Evolutionary conservation across 2,888 invertebrate genomes (phyloP).

Genomic region (Sphaerophoria taeniata): DNA sequence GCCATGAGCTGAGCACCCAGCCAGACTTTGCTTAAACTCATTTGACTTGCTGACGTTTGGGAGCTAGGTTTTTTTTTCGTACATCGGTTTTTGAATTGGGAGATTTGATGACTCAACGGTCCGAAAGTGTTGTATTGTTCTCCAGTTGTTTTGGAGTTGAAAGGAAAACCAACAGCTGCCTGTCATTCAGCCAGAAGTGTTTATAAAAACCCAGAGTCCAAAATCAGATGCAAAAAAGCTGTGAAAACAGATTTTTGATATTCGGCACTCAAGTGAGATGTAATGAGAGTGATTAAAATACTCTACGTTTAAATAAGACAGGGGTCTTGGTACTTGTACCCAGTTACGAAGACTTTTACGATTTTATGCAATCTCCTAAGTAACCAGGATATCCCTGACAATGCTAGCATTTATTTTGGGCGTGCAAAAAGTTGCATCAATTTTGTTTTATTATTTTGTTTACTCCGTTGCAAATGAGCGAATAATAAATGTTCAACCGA

Average conservation of each 20-base stretch:
- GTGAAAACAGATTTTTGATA: constrained; percentile 73
- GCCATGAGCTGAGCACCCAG: constrained; percentile 15
- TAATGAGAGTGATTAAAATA: constrained; percentile 35
- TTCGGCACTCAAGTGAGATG: constrained; percentile 3
- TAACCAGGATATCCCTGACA: too few species aligned
- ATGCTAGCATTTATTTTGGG: too few species aligned
- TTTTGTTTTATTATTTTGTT: too few species aligned
- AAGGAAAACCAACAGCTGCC: constrained; percentile 68
- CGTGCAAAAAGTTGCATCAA: not conserved
- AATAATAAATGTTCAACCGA: constrained; percentile 66
- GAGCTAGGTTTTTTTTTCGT: constrained; percentile 32
- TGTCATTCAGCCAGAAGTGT: not conserved
- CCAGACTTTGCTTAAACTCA: constrained; percentile 59
- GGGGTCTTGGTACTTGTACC: too few species aligned
- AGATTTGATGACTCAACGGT: constrained; percentile 52
- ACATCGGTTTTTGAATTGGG: constrained; percentile 35
- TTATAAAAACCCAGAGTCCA: constrained; percentile 40
- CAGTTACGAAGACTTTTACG: too few species aligned
- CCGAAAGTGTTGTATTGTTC: constrained; percentile 15
- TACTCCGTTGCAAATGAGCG: constrained; percentile 69
- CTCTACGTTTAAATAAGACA: constrained; percentile 34
- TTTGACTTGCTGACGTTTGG: constrained; percentile 64
- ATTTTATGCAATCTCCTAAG: too few species aligned
- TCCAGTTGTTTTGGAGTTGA: constrained; percentile 15
- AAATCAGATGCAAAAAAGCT: constrained; percentile 48